phyloP scores from a whole-genome alignment of 2,888 invertebrate genomes.

The Hololepta plana region DNA sequence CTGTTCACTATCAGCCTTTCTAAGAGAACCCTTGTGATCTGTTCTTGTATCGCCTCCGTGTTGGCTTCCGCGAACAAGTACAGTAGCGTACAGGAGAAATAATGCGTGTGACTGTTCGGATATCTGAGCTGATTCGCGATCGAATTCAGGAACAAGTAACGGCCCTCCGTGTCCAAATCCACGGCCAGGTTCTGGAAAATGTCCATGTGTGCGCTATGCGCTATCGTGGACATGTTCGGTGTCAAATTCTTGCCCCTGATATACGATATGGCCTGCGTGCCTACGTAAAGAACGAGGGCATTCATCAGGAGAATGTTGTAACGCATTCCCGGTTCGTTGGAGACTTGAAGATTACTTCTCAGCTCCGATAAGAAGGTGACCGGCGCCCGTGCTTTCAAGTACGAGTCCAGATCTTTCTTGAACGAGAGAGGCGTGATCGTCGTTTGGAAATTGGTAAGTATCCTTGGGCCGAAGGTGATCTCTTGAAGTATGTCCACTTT shows the following conservation, averaged over 20 bases:
- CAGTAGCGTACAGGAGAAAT: conserved; percentile 94
- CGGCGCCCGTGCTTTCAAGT: conserved; percentile 83
- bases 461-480: conserved; percentile 74
- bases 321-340: conserved; percentile 72
- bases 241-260: conserved; percentile 82
- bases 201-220: conserved; percentile 98
- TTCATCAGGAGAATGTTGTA: conserved; percentile 96
- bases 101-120: conserved; percentile 97
- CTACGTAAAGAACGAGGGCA: conserved; percentile 92
- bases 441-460: conserved; percentile 70
- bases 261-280: conserved; percentile 85
- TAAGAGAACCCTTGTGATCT: conserved; percentile 88
- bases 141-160: conserved; percentile 94
- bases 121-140: conserved; percentile 97
- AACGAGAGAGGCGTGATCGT: conserved; percentile 77
- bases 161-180: conserved; percentile 93
- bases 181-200: conserved; percentile 99
- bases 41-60: conserved; percentile 94
- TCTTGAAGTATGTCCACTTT: conserved; percentile 76
- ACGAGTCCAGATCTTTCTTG: conserved; percentile 93
- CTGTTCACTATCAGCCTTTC: conserved; percentile 95
- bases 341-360: conserved; percentile 73
- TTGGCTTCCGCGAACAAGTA: conserved; percentile 97
- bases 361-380: conserved; percentile 91
- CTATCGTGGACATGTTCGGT: conserved; percentile 94